Conservation (phyloP, 2,888 invertebrate genomes). For the Perithous albicinctus region DNA sequence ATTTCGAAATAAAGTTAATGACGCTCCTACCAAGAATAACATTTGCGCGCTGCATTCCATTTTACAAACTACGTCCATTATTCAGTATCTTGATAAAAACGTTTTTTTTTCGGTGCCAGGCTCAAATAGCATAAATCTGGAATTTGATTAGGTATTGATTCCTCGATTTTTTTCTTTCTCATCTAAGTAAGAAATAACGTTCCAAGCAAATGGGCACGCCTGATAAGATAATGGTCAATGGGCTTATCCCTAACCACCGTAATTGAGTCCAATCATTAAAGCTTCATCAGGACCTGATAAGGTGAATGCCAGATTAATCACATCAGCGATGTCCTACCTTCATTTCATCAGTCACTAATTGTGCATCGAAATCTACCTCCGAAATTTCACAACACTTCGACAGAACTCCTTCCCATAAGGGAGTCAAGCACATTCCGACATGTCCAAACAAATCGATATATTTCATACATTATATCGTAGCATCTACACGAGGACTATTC, state of each 20-base stretch:
- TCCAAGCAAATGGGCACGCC: not conserved
- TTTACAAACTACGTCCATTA: not conserved
- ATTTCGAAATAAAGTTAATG: not conserved
- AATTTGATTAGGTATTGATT: no score
- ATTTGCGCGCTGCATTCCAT: not conserved
- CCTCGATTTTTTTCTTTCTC: no score
- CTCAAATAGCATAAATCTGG: no score
- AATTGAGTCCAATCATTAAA: not conserved
- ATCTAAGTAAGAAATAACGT: no score
- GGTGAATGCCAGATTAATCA: not conserved
- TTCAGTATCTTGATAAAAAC: no score
- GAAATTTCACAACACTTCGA: not conserved
- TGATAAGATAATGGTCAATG: not conserved
- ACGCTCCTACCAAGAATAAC: not conserved
- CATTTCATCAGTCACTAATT: not conserved
- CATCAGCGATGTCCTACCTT: not conserved
- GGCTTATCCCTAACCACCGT: not conserved
- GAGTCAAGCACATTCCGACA: no score
- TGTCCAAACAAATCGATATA: not conserved
- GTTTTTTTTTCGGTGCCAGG: no score
- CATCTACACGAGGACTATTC: conserved; percentile 3
- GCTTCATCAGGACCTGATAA: not conserved
- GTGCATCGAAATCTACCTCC: not conserved
- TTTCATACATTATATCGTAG: not conserved
- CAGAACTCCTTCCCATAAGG: no score